Evolutionary conservation across 2,113 vertebrate species (phyloP), one percentile per base, ranked within the genome.

Genomic region (Datnioides undecimradiatus): DNA sequence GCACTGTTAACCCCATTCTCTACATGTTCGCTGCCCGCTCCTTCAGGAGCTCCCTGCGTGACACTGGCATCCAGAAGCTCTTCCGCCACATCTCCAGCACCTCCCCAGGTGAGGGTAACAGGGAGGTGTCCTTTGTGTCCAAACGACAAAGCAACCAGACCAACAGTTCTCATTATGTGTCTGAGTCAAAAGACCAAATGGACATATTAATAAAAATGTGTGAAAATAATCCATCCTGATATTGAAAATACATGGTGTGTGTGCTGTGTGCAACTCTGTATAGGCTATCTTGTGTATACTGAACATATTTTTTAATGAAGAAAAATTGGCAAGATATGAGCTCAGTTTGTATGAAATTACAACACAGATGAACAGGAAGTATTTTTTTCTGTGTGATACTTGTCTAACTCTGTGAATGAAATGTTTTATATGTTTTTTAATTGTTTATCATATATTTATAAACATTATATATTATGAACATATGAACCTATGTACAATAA

Each of bases 11-110:
- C 82, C 95, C 95, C 3, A 75, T 96, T 25, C 90, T 96, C 49
- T 96, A 96, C 73, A 91, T 94, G 68, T 95, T 94, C n/a, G 95
- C 93, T 0, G 94, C 95, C 1, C 93, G 92, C 31, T 90, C 92
- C 7, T 95, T 96, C 83, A 90, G 93, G 43, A 93, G 81, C 49
- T 95, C 94, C 1, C 48, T 95, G 51, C 65, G 83, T 5, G 93
- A 94, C 38, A 95, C 88, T 0, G 94, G 95, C n/a, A 92, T 96
- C 27, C 88, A 91, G 75, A 95, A 94, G 71, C 92, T 96, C 16
- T 95, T 96, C 74, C 91, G 40, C 10, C 93, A 95, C 80, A 92
- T 96, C 84, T 95, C 94, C 72, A 94, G 94, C 83, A 93, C 91
- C 21, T 92, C 85, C 17, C 90, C 90, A 23, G 91, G 92, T 33